phyloP scores from a whole-genome alignment of 2,113 vertebrate species.

The Stigmatopora argus region DNA sequence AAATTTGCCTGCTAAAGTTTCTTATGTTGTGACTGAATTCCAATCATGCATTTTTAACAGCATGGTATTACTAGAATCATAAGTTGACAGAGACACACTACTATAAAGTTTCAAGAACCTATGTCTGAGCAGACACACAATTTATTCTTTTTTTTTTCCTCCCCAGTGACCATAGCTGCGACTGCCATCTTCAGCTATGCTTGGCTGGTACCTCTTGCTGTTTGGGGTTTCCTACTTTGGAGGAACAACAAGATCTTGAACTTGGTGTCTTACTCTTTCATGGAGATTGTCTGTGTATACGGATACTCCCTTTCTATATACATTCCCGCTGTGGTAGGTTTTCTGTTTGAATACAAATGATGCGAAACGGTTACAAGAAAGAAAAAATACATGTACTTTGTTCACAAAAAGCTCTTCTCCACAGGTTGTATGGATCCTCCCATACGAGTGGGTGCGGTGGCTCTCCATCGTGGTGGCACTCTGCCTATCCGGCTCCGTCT shows the following conservation, averaged over 20 bases:
- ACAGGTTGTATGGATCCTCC: slow-evolving; percentile 86
- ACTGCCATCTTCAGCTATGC: slow-evolving; percentile 89
- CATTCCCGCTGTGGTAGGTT: slow-evolving; percentile 88
- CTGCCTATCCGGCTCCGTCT: slow-evolving; percentile 85
- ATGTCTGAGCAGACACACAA: too few species aligned
- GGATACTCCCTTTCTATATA: slow-evolving; percentile 94
- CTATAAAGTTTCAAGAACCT: too few species aligned
- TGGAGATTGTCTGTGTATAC: slow-evolving; percentile 94
- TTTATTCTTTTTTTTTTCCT: background rate
- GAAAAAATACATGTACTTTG: too few species aligned
- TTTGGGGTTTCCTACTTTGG: slow-evolving; percentile 94
- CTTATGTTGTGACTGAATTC: too few species aligned
- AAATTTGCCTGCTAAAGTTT: too few species aligned
- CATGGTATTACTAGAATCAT: too few species aligned
- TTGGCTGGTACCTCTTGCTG: slow-evolving; percentile 87
- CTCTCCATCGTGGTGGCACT: slow-evolving; percentile 79
- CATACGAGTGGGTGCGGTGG: slow-evolving; percentile 80
- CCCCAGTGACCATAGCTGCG: slow-evolving; percentile 88
- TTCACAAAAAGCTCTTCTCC: slow-evolving; percentile 2
- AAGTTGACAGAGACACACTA: too few species aligned
- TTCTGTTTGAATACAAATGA: background rate
- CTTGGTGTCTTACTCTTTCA: slow-evolving; percentile 88
- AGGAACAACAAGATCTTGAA: slow-evolving; percentile 87
- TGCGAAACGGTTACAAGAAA: too few species aligned
- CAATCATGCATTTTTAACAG: too few species aligned